phyloP scores from a whole-genome alignment of 2,113 vertebrate genomes.

The Grammomys surdaster region DNA sequence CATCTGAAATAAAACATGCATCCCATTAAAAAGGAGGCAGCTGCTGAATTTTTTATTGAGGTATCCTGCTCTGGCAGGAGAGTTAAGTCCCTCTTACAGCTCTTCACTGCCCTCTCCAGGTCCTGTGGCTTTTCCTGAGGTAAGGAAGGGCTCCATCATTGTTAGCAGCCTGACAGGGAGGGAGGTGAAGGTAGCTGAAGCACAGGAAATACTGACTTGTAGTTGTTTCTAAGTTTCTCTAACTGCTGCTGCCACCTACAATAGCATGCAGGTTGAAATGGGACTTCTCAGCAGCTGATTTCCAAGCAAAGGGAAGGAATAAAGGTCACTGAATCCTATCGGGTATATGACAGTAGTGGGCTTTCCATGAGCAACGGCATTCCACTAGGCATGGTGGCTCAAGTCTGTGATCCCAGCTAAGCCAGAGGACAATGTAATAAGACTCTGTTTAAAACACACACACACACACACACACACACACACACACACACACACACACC shows the following conservation, averaged over 20 bases:
- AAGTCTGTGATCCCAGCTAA: neutral
- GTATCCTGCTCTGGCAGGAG: neutral
- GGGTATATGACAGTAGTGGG: neutral
- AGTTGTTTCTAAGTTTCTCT: constrained; percentile 41
- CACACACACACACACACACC: neutral
- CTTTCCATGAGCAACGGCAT: neutral
- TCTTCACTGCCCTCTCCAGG: constrained; percentile 64
- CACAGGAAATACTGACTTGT: neutral
- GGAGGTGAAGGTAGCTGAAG: neutral
- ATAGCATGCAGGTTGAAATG: neutral
- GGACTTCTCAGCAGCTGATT: neutral
- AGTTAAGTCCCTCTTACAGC: constrained; percentile 21
- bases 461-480: neutral
- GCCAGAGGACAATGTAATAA: neutral
- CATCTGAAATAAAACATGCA: constrained; percentile 22
- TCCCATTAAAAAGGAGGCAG: constrained; percentile 5
- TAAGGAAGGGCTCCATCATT: neutral
- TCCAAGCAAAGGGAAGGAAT: constrained; percentile 29
- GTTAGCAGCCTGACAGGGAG: neutral
- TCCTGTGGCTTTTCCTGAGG: constrained; percentile 15
- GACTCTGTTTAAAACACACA: neutral
- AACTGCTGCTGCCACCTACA: neutral
- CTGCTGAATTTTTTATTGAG: neutral
- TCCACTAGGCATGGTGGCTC: neutral
- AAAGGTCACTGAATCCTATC: neutral